Conservation (phyloP, 2,888 invertebrate species). For the Zele albiditarsus region DNA sequence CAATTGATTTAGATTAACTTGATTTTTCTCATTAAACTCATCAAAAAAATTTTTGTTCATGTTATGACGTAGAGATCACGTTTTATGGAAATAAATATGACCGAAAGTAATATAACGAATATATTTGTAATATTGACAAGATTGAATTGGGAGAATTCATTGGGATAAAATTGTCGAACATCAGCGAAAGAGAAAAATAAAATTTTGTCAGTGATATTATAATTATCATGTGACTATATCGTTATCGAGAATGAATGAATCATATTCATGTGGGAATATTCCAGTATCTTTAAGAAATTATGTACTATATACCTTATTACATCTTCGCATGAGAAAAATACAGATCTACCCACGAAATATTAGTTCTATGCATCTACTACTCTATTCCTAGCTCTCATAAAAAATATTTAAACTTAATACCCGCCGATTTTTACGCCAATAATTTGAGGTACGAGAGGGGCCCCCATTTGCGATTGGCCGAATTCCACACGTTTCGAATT, state of each 20-base stretch:
- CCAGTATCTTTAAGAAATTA: slow-evolving; percentile 37
- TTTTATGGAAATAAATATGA: background rate
- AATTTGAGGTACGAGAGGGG: background rate
- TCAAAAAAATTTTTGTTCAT: background rate
- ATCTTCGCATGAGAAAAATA: slow-evolving; percentile 23
- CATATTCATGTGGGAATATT: slow-evolving; percentile 7
- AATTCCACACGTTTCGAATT: background rate
- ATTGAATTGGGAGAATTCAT: background rate
- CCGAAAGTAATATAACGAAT: slow-evolving; percentile 13
- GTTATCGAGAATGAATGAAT: slow-evolving; percentile 23
- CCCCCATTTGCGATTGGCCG: background rate
- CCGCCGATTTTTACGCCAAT: background rate
- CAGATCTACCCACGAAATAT: background rate
- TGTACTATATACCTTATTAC: slow-evolving; percentile 30
- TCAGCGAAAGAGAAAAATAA: background rate
- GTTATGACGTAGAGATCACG: background rate
- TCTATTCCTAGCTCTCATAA: background rate
- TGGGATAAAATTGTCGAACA: background rate
- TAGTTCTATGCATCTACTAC: background rate
- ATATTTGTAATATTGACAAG: slow-evolving; percentile 4
- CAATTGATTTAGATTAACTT: slow-evolving; percentile 11
- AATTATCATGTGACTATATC: background rate
- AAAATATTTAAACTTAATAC: background rate
- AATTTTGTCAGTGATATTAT: background rate
- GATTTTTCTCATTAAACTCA: background rate